phyloP scores from a whole-genome alignment of 2,888 invertebrate genomes.

The Yponomeuta malinellus region DNA sequence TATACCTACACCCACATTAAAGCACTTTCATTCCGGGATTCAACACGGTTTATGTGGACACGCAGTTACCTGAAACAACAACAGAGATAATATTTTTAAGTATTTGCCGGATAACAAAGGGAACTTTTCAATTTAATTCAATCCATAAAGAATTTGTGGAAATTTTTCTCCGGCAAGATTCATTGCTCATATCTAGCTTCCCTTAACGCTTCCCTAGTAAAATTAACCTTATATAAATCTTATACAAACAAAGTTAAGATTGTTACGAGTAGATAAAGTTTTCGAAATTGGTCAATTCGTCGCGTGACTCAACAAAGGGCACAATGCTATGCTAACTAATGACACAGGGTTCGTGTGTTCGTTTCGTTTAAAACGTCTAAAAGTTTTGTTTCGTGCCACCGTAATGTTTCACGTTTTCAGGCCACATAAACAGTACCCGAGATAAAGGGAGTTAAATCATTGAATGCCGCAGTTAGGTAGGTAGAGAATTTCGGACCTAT shows the following conservation, averaged over 20 bases:
- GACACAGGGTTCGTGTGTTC: constrained; percentile 39
- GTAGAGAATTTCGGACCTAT: background rate
- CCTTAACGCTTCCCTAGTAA: no score
- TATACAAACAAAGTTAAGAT: no score
- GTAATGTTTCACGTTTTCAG: background rate
- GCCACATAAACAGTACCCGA: background rate
- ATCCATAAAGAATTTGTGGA: background rate
- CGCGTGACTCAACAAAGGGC: constrained; percentile 52
- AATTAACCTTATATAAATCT: no score
- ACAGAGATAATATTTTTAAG: constrained; percentile 18
- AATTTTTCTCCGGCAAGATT: background rate
- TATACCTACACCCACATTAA: no score
- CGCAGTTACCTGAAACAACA: constrained; percentile 23
- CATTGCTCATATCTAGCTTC: background rate
- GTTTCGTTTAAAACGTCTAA: background rate
- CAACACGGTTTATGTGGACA: background rate
- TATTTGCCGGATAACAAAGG: constrained; percentile 3
- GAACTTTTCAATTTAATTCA: background rate
- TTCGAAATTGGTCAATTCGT: constrained; percentile 48
- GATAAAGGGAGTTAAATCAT: background rate
- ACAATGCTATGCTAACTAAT: constrained; percentile 22
- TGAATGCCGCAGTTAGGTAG: background rate
- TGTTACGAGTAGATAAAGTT: constrained; percentile 40
- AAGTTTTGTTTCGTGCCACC: constrained; percentile 1
- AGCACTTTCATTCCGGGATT: background rate